phyloP scores from a whole-genome alignment of 2,888 invertebrate genomes.

The Oligia fasciuncula region DNA sequence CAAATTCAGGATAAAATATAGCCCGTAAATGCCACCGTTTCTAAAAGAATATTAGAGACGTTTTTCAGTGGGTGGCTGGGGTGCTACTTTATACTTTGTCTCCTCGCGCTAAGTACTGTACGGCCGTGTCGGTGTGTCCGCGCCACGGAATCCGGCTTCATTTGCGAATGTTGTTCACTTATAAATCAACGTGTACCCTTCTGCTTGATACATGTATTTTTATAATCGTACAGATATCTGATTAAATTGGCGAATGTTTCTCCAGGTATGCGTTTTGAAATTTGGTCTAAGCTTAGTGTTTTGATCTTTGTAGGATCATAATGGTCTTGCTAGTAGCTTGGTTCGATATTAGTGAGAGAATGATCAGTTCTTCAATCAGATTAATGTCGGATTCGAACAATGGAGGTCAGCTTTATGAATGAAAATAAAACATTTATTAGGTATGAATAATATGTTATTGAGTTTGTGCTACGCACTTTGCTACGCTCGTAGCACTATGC shows the following conservation, averaged over 20 bases:
- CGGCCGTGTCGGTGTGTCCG: constrained; percentile 86
- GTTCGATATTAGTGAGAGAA: neutral
- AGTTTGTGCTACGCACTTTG: constrained; percentile 12
- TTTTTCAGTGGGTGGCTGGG: constrained; percentile 90
- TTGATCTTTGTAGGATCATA: neutral
- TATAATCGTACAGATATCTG: neutral
- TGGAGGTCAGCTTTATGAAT: neutral
- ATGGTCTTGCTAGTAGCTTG: neutral
- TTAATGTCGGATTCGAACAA: neutral
- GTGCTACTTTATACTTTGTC: constrained; percentile 89
- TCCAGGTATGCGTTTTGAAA: neutral
- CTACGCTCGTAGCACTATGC: constrained; percentile 15
- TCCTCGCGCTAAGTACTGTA: constrained; percentile 88
- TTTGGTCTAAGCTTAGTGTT: neutral
- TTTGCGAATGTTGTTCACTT: constrained; percentile 87
- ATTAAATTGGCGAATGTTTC: neutral
- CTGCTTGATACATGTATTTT: constrained; percentile 38
- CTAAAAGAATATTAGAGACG: constrained; percentile 91
- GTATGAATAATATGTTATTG: neutral
- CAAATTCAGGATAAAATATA: constrained; percentile 91
- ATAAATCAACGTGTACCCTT: constrained; percentile 82
- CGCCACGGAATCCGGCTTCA: constrained; percentile 85
- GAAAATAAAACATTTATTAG: neutral
- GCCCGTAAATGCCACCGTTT: constrained; percentile 91
- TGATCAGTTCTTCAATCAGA: neutral